Evolutionary conservation across 2,888 invertebrate species (phyloP).

Genomic region (Ophion ventricosus): DNA sequence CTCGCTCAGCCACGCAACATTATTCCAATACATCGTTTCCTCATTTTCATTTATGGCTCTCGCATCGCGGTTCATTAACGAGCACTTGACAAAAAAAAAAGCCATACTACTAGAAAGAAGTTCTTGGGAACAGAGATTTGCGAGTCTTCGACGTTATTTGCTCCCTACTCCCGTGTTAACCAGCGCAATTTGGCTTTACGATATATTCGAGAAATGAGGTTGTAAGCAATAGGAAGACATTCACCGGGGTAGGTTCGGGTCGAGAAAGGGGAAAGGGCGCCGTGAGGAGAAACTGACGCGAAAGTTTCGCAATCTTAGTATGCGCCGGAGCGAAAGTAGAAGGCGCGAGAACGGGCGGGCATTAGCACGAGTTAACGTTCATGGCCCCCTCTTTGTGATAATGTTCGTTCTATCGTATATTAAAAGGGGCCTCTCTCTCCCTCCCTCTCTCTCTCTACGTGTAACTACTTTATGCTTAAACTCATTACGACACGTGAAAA

Average conservation of each 20-base stretch:
- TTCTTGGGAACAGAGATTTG: slow-evolving; percentile 6
- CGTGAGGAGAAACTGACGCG: slow-evolving; percentile 28
- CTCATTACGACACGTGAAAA: slow-evolving; percentile 34
- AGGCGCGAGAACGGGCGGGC: slow-evolving; percentile 59
- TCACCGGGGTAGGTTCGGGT: slow-evolving; percentile 22
- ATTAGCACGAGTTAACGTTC: slow-evolving; percentile 65
- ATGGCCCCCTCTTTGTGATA: slow-evolving; percentile 57
- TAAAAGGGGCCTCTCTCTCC: slow-evolving; percentile 13
- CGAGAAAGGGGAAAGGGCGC: background rate
- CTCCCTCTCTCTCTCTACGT: background rate
- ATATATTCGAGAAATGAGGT: slow-evolving; percentile 59
- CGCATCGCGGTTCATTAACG: background rate
- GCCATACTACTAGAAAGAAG: background rate
- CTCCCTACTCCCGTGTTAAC: slow-evolving; percentile 41
- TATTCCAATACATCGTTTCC: too few relatives aligned
- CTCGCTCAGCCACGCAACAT: too few relatives aligned
- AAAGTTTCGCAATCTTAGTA: slow-evolving; percentile 65
- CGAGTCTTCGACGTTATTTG: slow-evolving; percentile 25
- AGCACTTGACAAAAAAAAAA: slow-evolving; percentile 9
- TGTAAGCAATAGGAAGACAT: slow-evolving; percentile 53
- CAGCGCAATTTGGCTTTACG: slow-evolving; percentile 58
- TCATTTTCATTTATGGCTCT: too few relatives aligned
- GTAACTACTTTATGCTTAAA: slow-evolving; percentile 20
- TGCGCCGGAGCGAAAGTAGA: slow-evolving; percentile 29
- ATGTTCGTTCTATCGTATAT: slow-evolving; percentile 59